A percentile compares a stretch with the other conserved stretches of the same genome.
These are phyloP conservation scores for Phodopus roborovskii DNA, from an alignment of 2,113 vertebrate species.

Conservation along the genomic window DNA sequence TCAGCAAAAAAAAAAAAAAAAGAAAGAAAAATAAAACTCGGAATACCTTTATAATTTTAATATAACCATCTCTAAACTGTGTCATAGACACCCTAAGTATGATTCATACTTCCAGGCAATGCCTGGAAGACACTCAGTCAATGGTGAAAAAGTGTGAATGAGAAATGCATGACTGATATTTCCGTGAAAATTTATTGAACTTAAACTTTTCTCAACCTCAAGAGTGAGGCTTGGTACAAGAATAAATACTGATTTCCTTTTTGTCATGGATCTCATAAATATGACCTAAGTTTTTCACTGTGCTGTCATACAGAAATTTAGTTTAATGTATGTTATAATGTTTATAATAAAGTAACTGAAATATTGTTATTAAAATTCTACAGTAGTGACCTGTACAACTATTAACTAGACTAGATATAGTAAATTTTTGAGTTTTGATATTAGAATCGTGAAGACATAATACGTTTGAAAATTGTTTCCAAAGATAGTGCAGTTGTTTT, in stretches of 20 bases:
- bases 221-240: neutral
- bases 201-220: neutral
- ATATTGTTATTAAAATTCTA: neutral
- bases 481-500: neutral
- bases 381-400: neutral
- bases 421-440: neutral
- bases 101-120: neutral
- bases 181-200: neutral
- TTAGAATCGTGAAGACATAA: neutral
- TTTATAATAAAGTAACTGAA: neutral
- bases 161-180: neutral
- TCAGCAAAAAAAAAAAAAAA: no score
- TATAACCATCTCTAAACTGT: neutral
- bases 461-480: neutral
- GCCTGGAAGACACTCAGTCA: neutral
- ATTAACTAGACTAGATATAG: neutral
- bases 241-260: neutral
- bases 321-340: neutral
- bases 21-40: neutral
- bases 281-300: neutral
- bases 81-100: neutral
- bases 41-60: neutral
- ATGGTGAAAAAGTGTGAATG: neutral
- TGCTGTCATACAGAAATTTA: neutral
- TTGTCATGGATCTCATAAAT: neutral